Evolutionary conservation across 2,797 vertebrate species (phyloP), one percentile per base, ranked within the genome.

Genomic region (Euthynnus affinis): DNA sequence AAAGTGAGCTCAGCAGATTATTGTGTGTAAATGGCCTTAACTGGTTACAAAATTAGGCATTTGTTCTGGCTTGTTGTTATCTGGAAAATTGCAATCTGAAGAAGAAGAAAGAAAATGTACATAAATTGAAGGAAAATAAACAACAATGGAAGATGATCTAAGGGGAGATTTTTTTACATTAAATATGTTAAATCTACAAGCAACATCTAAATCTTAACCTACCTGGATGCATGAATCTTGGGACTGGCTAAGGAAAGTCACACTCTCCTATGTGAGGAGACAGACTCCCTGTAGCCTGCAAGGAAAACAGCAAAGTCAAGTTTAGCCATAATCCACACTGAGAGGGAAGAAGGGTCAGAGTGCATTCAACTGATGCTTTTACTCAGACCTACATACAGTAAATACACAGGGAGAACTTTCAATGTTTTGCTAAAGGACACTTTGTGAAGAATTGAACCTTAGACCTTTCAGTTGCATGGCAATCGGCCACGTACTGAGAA

Each of bases 321-420:
- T 84, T 77, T 63, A 32, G 18, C 32, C 32, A 20, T 32, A 65
- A 48, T 25, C 42, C 18, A 46, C 72, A 64, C 40, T 23, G 48
- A 0, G 7, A 17, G 14, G 6, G 27, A 12, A 56, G 58, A n/a
- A 55, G n/a, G 9, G 22, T 52, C n/a, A 58, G 4, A 3, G 18
- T 46, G 52, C 37, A 44, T 46, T 44, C 13, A 70, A 22, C 4
- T 65, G 9, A 49, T 1, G 15, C 15, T 52, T 61, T 56, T 49
- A 71, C 4, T 10, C n/a, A 48, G 51, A 42, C 23, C 12, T 44
- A 58, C 69, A 22, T 23, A 22, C 8, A 48, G 32, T 32, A 14
- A 53, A 25, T 15, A 58, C 23, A 14, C 7, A 67, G 29, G 14
- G 7, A 22, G 44, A 67, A 14, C 22, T 51, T 20, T 57, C 18